phyloP scores from a whole-genome alignment of 2,888 invertebrate species.

The Polyploca ridens region DNA sequence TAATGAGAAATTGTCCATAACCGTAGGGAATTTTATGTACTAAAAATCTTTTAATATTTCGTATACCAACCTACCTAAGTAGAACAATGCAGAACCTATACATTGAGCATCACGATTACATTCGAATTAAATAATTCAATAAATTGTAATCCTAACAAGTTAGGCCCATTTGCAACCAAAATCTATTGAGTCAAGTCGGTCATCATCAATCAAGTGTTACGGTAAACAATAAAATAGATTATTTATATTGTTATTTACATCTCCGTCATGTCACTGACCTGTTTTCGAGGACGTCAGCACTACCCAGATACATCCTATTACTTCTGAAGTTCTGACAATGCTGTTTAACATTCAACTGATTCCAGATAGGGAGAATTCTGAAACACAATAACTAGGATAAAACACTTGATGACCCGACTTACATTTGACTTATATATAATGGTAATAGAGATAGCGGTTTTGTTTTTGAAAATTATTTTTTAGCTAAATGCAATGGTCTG shows the following conservation, averaged over 20 bases:
- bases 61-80: too few relatives aligned
- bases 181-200: not conserved
- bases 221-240: conserved; percentile 5
- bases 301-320: conserved; percentile 69
- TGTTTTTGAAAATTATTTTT: conserved; percentile 11
- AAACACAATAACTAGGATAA: conserved; percentile 14
- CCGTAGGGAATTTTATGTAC: too few relatives aligned
- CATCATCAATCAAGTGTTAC: not conserved
- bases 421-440: conserved; percentile 15
- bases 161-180: not conserved
- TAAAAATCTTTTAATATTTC: too few relatives aligned
- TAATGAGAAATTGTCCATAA: too few relatives aligned
- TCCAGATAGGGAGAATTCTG: conserved; percentile 39
- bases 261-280: conserved; percentile 55
- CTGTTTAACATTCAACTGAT: conserved; percentile 54
- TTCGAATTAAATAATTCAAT: too few relatives aligned
- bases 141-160: too few relatives aligned
- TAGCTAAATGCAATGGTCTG: not conserved
- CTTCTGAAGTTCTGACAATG: conserved; percentile 52
- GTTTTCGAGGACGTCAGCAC: conserved; percentile 49
- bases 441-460: conserved; percentile 15
- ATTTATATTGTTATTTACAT: conserved; percentile 37
- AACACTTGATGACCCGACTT: conserved; percentile 9
- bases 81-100: too few relatives aligned
- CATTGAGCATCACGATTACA: too few relatives aligned